phyloP scores from a whole-genome alignment of 2,113 vertebrate species.

The Pipra filicauda region DNA sequence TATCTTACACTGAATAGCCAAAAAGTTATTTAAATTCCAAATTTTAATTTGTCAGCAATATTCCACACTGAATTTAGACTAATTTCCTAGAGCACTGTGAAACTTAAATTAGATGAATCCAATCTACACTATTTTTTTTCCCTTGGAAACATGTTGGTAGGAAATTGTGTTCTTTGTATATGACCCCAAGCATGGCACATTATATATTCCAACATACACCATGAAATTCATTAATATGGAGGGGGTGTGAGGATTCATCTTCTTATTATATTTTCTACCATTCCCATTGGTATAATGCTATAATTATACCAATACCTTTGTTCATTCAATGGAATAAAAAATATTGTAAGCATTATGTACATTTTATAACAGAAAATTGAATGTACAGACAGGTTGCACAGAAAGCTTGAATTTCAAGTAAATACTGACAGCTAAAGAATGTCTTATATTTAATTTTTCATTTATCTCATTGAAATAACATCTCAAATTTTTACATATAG shows the following conservation, averaged over 20 bases:
- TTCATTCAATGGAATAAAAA: background rate
- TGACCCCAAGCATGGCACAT: background rate
- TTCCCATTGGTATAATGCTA: background rate
- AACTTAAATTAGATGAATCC: constrained; percentile 27
- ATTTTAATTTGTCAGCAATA: constrained; percentile 53
- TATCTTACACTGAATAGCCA: background rate
- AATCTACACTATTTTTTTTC: background rate
- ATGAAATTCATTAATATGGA: constrained; percentile 7
- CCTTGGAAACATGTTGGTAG: background rate
- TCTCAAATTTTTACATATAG: background rate
- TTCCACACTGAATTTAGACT: constrained; percentile 29
- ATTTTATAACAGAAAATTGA: background rate
- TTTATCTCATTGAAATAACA: constrained; percentile 41
- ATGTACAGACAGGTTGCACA: background rate
- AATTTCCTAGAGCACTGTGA: background rate
- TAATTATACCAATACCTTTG: background rate
- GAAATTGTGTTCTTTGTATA: constrained; percentile 15
- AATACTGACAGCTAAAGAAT: constrained; percentile 15
- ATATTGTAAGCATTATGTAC: background rate
- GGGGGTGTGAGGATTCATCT: background rate
- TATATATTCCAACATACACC: background rate
- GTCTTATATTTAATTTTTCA: constrained; percentile 20
- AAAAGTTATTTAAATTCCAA: constrained; percentile 42
- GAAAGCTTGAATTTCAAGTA: background rate
- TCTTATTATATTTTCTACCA: background rate